These are phyloP conservation scores for Tachycineta bicolor DNA, from an alignment of 2,113 vertebrate species.

Conservation along the genomic window DNA sequence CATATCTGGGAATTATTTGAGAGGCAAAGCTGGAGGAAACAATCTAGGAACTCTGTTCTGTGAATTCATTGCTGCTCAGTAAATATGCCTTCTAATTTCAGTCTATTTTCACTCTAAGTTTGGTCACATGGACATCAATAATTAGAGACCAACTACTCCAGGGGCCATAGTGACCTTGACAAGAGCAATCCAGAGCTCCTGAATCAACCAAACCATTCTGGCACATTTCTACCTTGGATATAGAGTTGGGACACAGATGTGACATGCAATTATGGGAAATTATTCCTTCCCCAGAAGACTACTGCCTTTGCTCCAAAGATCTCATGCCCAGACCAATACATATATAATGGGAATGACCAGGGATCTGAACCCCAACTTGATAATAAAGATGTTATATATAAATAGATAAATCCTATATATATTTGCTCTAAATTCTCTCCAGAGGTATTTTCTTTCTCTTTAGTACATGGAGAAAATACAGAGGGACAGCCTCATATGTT, in stretches of 20 bases:
- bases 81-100: neutral
- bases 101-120: neutral
- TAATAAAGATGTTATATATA: neutral
- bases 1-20: neutral
- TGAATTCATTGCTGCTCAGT: neutral
- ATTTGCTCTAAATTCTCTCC: neutral
- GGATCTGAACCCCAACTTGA: neutral
- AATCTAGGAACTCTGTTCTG: neutral
- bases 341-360: neutral
- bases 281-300: neutral
- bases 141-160: neutral
- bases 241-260: neutral
- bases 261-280: neutral
- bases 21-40: neutral
- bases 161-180: neutral
- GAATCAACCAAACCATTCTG: neutral
- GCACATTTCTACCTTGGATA: neutral
- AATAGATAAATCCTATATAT: neutral
- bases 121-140: neutral
- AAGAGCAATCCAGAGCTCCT: neutral
- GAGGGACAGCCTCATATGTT: neutral
- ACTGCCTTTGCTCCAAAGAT: neutral
- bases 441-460: neutral
- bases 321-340: neutral
- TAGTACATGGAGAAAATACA: neutral